Evolutionary conservation across 2,888 invertebrate species (phyloP).

Genomic region (Eupsilia transversa): DNA sequence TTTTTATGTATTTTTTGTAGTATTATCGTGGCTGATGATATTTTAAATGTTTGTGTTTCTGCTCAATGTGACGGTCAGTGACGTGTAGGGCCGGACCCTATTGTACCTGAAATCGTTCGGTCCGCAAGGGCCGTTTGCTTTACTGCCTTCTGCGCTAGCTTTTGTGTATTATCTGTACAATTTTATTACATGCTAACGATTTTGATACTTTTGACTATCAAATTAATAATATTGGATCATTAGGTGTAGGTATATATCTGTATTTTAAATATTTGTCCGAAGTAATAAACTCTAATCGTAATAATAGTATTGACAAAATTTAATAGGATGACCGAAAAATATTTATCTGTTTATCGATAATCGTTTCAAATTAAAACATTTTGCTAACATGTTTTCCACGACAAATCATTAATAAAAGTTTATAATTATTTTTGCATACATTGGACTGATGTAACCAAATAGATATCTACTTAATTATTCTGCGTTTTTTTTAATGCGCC

Average conservation of each 20-base stretch:
- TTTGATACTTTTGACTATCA: constrained; percentile 74
- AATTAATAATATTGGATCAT: neutral
- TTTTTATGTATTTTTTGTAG: constrained; percentile 70
- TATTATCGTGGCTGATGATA: constrained; percentile 84
- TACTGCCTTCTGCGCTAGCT: constrained; percentile 75
- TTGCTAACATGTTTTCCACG: constrained; percentile 12
- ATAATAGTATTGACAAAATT: neutral
- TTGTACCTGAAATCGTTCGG: constrained; percentile 82
- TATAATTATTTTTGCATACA: constrained; percentile 6
- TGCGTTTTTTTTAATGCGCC: neutral
- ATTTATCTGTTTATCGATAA: constrained; percentile 4
- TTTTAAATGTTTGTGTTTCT: constrained; percentile 89
- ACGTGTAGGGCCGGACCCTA: constrained; percentile 83
- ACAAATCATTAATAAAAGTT: constrained; percentile 5
- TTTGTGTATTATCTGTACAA: constrained; percentile 71
- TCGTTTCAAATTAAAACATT: constrained; percentile 27
- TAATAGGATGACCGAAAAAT: neutral
- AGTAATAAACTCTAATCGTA: constrained; percentile 9
- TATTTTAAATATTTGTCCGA: neutral
- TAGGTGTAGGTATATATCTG: neutral
- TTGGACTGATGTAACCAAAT: neutral
- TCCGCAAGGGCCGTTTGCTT: constrained; percentile 80
- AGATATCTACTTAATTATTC: constrained; percentile 9
- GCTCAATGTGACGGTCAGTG: constrained; percentile 86
- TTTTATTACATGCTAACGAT: constrained; percentile 45